Evolutionary conservation across 2,113 vertebrate species (phyloP), one percentile per base, ranked within the genome.

Genomic region (Forbesichthys papilliferus): DNA sequence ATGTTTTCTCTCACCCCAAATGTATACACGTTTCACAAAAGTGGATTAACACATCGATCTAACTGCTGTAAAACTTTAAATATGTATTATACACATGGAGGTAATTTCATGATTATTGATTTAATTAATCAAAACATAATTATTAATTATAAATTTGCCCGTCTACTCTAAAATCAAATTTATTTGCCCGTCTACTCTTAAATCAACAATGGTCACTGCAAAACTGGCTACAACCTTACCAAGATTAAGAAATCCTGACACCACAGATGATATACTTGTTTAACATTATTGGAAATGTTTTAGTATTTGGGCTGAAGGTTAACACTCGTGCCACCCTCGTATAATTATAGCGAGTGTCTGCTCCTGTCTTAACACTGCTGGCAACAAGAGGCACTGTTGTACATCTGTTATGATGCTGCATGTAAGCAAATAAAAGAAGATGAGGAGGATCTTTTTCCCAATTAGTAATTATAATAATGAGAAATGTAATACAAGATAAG

Each of bases 61-160:
- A 66, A 61, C 68, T n/a, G 69, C 64, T 73, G 69, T n/a, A 65
- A 56, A 51, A 57, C 72, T 54, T 75, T 57, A 67, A 55, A 42
- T 48, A 8, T 55, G 49, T 52, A 51, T 14, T 51, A 14, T 14
- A 51, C 11, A 6, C 49, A 52, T 14, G 9, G 11, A 4, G 49
- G 10, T 52, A 42, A 42, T 42, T 42, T 42, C 36, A 42, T 5
- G 0, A 8, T 8, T 8, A 42, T 42, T 42, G 20, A 20, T 20
- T 20, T 20, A 1, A 42, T 42, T 42, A 4, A 7, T 42, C 36
- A 42, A 42, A 42, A 42, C 36, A 27, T 27, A 20, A 20, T 20
- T 3, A 27, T 27, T 27, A 3, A 27, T 27, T 27, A 27, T 27
- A 3, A 27, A 42, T 42, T 42, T 42, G 36, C 36, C 3, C 36